These are phyloP conservation scores for Camarhynchus parvulus DNA, from an alignment of 2,113 vertebrate species.

Conservation along the genomic window DNA sequence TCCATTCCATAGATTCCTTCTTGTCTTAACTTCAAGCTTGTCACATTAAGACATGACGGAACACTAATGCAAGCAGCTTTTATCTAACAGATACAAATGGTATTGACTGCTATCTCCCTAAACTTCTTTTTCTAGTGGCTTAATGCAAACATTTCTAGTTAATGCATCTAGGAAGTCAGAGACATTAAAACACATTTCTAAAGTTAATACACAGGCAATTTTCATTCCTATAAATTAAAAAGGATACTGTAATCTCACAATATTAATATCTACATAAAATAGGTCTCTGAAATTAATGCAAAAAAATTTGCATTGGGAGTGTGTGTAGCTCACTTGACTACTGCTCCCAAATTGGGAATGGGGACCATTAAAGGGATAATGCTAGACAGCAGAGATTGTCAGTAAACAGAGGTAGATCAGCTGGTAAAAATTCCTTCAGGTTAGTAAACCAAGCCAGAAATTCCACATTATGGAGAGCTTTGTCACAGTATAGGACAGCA, in stretches of 20 bases:
- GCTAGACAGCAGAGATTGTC: neutral
- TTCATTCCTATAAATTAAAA: neutral
- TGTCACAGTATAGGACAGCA: neutral
- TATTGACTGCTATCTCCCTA: neutral
- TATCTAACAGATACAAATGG: constrained; percentile 33
- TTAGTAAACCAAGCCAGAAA: neutral
- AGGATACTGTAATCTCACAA: neutral
- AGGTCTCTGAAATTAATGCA: neutral
- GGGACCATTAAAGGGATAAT: neutral
- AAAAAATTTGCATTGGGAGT: neutral
- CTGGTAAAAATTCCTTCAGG: neutral
- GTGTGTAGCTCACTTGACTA: neutral
- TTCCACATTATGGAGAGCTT: neutral
- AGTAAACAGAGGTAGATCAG: neutral
- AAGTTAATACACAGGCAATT: neutral
- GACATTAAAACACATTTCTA: neutral
- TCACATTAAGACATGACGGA: constrained; percentile 44
- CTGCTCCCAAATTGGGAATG: neutral
- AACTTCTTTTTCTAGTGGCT: neutral
- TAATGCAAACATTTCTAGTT: constrained; percentile 23
- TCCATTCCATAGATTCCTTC: neutral
- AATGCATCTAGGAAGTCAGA: neutral
- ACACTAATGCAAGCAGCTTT: constrained; percentile 19
- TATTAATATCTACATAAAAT: neutral
- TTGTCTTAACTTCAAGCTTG: constrained; percentile 35